These are phyloP conservation scores for Coluber constrictor DNA, from an alignment of 2,797 vertebrate species.

Conservation along the genomic window DNA sequence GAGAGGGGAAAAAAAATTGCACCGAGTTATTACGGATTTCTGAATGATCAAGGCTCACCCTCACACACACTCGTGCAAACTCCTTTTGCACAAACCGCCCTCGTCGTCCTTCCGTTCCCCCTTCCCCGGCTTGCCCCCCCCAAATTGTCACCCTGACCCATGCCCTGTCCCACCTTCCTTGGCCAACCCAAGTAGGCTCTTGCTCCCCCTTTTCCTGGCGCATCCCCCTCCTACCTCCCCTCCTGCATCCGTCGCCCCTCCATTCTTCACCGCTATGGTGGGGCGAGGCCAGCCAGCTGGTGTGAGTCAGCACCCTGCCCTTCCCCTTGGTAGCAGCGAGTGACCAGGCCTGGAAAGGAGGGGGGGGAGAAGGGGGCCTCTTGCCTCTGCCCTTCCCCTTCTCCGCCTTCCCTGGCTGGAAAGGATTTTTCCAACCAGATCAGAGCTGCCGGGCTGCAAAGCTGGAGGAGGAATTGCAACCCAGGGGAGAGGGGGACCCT, in stretches of 20 bases:
- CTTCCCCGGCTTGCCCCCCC: background rate
- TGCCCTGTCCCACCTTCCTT: background rate
- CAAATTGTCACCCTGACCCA: background rate
- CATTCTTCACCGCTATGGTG: accelerated
- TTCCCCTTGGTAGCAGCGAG: conserved; percentile 34
- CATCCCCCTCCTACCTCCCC: too few relatives aligned
- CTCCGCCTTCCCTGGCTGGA: background rate
- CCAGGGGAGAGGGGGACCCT: background rate
- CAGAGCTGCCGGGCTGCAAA: background rate
- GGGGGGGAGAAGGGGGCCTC: background rate
- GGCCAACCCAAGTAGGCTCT: background rate
- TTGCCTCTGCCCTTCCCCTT: background rate
- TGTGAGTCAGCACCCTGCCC: conserved; percentile 74
- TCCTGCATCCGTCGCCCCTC: accelerated
- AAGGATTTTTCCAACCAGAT: background rate
- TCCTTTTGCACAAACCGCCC: background rate
- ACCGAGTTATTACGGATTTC: accelerated
- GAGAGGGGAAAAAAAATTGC: background rate
- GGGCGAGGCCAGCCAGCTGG: background rate
- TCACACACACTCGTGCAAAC: background rate
- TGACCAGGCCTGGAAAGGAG: background rate
- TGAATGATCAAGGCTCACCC: background rate
- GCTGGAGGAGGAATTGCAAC: background rate
- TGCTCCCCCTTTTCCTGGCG: background rate
- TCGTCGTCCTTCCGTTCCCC: background rate